Conservation (phyloP, 2,797 vertebrate species). For the Meriones psammophilus region DNA sequence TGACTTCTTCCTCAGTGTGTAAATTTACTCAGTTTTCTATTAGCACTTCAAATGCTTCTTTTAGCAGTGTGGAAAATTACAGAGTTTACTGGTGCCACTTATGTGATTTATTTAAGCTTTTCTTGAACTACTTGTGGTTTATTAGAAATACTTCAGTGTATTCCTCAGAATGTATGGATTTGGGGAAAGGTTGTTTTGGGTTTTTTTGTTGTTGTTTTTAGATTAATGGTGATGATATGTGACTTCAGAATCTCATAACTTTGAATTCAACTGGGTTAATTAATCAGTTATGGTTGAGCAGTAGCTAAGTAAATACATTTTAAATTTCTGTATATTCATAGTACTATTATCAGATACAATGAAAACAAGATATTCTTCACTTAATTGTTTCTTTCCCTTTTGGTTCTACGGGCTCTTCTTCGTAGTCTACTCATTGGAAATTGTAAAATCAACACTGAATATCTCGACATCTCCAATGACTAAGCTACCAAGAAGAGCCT, state of each 20-base stretch:
- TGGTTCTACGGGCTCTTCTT: too few species aligned
- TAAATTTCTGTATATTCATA: neutral
- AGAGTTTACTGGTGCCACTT: neutral
- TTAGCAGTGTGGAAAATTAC: neutral
- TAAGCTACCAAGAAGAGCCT: constrained; percentile 13
- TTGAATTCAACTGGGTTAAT: constrained; percentile 38
- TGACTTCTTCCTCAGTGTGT: neutral
- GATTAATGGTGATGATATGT: constrained; percentile 46
- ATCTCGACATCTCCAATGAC: neutral
- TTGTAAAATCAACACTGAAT: too few species aligned
- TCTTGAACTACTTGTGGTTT: neutral
- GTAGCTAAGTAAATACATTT: neutral
- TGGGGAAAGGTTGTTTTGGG: neutral
- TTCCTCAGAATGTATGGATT: neutral
- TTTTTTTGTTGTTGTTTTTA: constrained; percentile 33
- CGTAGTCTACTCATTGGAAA: too few species aligned
- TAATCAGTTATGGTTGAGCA: constrained; percentile 13
- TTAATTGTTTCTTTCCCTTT: too few species aligned
- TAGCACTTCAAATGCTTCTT: neutral
- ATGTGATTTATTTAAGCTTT: neutral
- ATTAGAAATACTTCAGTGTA: constrained; percentile 29
- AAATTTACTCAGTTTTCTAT: neutral
- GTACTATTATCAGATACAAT: neutral
- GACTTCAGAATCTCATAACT: constrained; percentile 31
- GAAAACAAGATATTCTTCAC: neutral